Base-by-base conservation (phyloP, 2,113 vertebrate genomes). In the Pollimyrus isidori region DNA sequence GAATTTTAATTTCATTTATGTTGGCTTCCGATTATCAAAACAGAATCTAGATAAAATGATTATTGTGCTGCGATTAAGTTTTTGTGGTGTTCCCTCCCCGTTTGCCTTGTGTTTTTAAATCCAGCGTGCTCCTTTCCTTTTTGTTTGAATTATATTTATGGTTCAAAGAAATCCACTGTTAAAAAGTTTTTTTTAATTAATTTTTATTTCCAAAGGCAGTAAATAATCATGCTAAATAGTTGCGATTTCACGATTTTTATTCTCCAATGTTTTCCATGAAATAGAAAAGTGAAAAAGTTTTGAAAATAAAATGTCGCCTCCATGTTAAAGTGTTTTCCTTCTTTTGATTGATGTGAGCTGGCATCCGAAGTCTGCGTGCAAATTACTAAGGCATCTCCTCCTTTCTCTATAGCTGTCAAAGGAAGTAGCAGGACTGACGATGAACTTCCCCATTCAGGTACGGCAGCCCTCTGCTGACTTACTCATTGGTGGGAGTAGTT, bases 361-460 rank as follows among this genome's bases (percentile, higher is more conserved):
- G 19, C 35, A 4, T 9, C 19, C 19, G 7, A 83, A 83, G 42
- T 46, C 80, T 35, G 30, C 35, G 17, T 48, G 42, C 39, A 42
- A 6, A 48, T 83, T 46, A 83, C 39, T 83, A 48, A 48, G 39
- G 15, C 39, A n/a, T 42, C 80, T 83, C 21, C 0, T 45, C 80
- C 73, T 88, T 2, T 91, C 30, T 76, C 19, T 88, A 19, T 88
- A 96, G 96, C 94, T 96, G 92, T 96, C 95, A 91, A 96, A 96
- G 91, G 96, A 96, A 93, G 94, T 96, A 92, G 94, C 95, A 92
- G 95, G 96, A 89, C 91, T 96, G 90, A 95, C 95, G 92, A 96
- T 96, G 96, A 96, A 96, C 94, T 95, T 96, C 93, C 94, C 96
- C 93, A 94, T 96, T 92, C 95, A 96, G 96, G 95, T 96, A 93